Percentiles rank a stretch among this genome's conserved stretches.
Evolutionary conservation across 2,888 invertebrate species (phyloP).

Genomic region (Thelaira solivaga): DNA sequence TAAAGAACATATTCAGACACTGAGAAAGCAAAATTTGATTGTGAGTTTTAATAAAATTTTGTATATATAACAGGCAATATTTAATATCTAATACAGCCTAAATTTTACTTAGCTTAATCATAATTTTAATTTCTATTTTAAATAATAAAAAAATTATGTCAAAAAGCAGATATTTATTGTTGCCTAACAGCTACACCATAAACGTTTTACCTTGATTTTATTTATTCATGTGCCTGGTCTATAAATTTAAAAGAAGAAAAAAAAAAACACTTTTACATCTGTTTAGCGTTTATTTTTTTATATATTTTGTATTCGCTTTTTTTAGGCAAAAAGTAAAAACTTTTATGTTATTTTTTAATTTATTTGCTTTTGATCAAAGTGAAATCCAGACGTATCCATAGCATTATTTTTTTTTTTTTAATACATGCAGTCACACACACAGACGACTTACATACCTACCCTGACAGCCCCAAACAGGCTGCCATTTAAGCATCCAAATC

Average conservation of each 20-base stretch:
- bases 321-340: slow-evolving; percentile 25
- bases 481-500: neutral
- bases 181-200: slow-evolving; percentile 25
- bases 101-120: too few relatives aligned
- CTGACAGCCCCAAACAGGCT: slow-evolving; percentile 4
- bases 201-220: neutral
- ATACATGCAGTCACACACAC: slow-evolving; percentile 10
- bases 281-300: slow-evolving; percentile 14
- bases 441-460: slow-evolving; percentile 13
- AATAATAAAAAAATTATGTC: too few relatives aligned
- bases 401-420: slow-evolving; percentile 24
- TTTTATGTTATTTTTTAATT: slow-evolving; percentile 30
- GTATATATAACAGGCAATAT: too few relatives aligned
- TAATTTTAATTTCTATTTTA: too few relatives aligned
- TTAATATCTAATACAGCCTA: too few relatives aligned
- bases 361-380: slow-evolving; percentile 58
- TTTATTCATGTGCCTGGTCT: neutral
- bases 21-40: too few relatives aligned
- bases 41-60: too few relatives aligned
- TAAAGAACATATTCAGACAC: too few relatives aligned
- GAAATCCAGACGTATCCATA: slow-evolving; percentile 53
- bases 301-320: slow-evolving; percentile 13
- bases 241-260: neutral
- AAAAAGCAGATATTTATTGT: neutral
- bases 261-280: slow-evolving; percentile 27